A percentile compares a stretch with the other conserved stretches of the same genome.
These are phyloP conservation scores for Alcedo quadribrachys DNA, from an alignment of 2,797 vertebrate species.

Conservation along the genomic window DNA sequence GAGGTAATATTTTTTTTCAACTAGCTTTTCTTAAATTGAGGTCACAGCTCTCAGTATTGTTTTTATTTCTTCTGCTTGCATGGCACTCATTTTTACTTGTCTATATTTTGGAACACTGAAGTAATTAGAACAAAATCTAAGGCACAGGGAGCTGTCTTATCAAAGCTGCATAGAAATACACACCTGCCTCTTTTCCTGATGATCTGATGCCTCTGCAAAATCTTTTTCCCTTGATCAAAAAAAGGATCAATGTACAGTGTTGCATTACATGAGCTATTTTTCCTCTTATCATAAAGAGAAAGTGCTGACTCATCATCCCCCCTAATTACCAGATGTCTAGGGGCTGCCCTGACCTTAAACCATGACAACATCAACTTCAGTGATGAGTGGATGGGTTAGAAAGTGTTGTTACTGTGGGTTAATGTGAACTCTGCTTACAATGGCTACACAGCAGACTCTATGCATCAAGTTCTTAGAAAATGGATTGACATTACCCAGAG, in stretches of 20 bases:
- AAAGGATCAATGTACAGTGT: conserved; percentile 32
- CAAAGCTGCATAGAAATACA: not conserved
- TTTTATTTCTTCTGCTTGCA: not conserved
- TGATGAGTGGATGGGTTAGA: not conserved
- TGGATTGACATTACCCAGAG: fast-evolving
- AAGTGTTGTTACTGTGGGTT: not conserved
- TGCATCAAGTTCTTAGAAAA: not conserved
- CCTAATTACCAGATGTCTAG: not conserved
- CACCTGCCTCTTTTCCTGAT: not conserved
- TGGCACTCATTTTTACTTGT: not conserved
- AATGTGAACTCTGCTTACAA: not conserved
- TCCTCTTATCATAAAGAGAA: conserved; percentile 18
- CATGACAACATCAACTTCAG: not conserved
- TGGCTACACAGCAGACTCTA: not conserved
- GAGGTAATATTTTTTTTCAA: not conserved
- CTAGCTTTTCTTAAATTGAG: conserved; percentile 9
- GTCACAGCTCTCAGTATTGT: not conserved
- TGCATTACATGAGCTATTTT: conserved; percentile 1
- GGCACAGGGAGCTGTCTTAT: not conserved
- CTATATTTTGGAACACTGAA: not conserved
- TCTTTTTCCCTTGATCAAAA: conserved; percentile 37
- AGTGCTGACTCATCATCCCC: not conserved
- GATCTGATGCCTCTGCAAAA: conserved; percentile 19
- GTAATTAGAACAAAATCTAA: not conserved
- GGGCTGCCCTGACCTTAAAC: too few species aligned